phyloP scores from a whole-genome alignment of 1,140 invertebrate species.

The Trissolcus basalis region DNA sequence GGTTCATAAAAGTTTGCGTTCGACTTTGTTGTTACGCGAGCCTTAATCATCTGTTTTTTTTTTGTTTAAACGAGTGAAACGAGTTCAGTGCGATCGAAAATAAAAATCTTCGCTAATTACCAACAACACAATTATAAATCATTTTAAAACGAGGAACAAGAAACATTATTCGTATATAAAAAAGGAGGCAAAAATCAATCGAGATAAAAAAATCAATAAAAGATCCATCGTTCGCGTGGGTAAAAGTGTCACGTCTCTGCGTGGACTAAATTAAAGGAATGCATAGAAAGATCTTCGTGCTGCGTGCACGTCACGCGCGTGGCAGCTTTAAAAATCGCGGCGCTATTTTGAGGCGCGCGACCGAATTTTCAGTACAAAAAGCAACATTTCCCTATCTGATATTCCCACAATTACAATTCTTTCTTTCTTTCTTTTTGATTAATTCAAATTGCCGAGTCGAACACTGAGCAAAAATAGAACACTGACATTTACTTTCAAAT shows the following conservation, averaged over 20 bases:
- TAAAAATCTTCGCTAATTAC: no score
- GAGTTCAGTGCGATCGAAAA: no score
- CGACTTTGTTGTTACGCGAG: not conserved
- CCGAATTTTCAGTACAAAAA: conserved; percentile 9
- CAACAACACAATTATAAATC: no score
- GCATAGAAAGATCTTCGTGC: conserved; percentile 29
- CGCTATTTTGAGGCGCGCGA: conserved; percentile 28
- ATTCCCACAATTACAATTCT: conserved; percentile 4
- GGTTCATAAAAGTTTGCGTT: conserved; percentile 12
- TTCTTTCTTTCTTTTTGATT: no score
- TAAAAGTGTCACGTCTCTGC: not conserved
- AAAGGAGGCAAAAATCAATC: not conserved
- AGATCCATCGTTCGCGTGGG: not conserved
- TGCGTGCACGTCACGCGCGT: conserved; percentile 3
- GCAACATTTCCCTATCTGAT: not conserved
- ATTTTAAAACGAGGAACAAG: no score
- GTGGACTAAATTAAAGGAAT: conserved; percentile 32
- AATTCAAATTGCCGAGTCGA: not conserved
- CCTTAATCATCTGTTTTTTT: not conserved
- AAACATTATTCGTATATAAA: no score
- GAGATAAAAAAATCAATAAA: not conserved
- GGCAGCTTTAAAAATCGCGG: conserved; percentile 17
- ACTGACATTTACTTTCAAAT: not conserved
- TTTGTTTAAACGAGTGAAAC: no score
- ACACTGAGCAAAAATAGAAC: conserved; percentile 23